These are phyloP conservation scores for Geotrupes spiniger DNA, from an alignment of 2,888 invertebrate genomes.

Conservation along the genomic window DNA sequence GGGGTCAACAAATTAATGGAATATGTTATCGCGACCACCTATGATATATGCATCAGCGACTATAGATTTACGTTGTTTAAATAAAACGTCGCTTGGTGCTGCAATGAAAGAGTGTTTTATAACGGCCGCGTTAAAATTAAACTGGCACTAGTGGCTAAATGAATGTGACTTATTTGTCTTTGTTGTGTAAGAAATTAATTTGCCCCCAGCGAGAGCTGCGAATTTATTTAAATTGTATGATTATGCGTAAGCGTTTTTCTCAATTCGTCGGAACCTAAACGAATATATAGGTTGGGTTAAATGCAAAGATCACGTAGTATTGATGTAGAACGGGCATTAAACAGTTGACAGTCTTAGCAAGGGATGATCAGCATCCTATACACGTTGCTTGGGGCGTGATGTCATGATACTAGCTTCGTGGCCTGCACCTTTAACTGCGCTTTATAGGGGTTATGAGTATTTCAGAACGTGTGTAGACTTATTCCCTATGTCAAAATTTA, in stretches of 20 bases:
- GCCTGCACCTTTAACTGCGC: constrained; percentile 28
- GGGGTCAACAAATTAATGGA: constrained; percentile 13
- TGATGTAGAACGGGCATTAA: constrained; percentile 23
- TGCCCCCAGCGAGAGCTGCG: constrained; percentile 10
- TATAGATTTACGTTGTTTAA: constrained; percentile 15
- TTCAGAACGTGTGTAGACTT: constrained; percentile 26
- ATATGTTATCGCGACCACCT: constrained; percentile 10
- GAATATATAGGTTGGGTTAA: constrained; percentile 14
- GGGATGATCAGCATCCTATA: constrained; percentile 27
- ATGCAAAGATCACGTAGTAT: constrained; percentile 11
- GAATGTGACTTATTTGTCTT: constrained; percentile 15
- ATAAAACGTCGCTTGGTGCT: constrained; percentile 11
- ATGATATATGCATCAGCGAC: constrained; percentile 15
- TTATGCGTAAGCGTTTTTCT: constrained; percentile 22
- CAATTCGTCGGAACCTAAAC: constrained; percentile 21
- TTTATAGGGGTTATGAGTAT: constrained; percentile 30
- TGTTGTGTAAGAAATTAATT: constrained; percentile 19
- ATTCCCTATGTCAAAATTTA: background rate
- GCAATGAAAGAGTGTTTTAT: background rate
- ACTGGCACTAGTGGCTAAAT: constrained; percentile 5
- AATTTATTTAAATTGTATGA: constrained; percentile 23
- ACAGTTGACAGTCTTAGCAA: constrained; percentile 21
- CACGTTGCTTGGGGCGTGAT: constrained; percentile 28
- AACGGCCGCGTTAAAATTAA: constrained; percentile 1
- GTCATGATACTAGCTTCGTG: constrained; percentile 27